Conservation (phyloP, 2,113 vertebrate genomes). For the Ia io region DNA sequence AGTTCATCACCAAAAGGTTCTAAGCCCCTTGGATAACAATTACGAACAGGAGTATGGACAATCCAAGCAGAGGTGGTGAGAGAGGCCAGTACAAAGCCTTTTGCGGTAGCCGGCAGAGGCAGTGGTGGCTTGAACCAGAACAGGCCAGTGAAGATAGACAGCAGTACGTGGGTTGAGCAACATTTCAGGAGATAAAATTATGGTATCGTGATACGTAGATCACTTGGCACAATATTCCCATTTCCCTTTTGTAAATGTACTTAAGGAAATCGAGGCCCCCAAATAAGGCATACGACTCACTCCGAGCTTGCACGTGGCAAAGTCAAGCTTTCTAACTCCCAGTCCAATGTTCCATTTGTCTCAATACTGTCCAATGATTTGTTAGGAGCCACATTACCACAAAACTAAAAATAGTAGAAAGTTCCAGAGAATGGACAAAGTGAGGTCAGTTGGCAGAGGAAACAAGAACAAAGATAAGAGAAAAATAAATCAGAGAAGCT, state of each 20-base stretch:
- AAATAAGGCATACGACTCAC: background rate
- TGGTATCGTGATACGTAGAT: too few species aligned
- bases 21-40: background rate
- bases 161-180: fast-evolving
- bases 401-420: background rate
- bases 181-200: background rate
- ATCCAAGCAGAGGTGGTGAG: background rate
- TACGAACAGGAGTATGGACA: background rate
- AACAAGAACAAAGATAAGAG: background rate
- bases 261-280: background rate
- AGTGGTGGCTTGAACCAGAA: background rate
- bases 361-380: background rate
- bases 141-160: background rate
- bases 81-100: background rate
- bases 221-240: background rate
- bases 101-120: background rate
- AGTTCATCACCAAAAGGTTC: background rate
- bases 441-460: background rate
- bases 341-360: background rate
- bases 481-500: background rate
- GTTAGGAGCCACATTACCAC: background rate
- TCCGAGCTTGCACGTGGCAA: background rate
- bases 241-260: background rate
- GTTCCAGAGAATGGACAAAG: background rate
- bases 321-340: background rate